Evolutionary conservation across 2,113 vertebrate species (phyloP).

Genomic region (Rhea americana): DNA sequence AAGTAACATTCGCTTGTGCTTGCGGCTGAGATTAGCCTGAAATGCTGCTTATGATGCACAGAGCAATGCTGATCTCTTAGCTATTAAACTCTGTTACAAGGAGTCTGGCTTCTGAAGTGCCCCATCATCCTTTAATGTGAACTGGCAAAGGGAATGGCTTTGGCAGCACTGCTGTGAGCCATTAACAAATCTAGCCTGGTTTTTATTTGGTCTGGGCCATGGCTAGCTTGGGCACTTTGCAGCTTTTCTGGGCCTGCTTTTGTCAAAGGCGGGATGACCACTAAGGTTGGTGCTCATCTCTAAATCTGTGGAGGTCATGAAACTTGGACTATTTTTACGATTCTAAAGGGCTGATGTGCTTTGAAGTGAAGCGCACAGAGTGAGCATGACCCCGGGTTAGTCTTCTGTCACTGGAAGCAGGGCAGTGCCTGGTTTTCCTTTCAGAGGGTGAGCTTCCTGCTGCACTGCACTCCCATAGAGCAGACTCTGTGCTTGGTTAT

Average conservation of each 20-base stretch:
- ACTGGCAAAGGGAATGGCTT: neutral
- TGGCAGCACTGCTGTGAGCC: neutral
- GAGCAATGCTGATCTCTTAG: neutral
- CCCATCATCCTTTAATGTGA: neutral
- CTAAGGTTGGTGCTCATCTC: rapidly evolving
- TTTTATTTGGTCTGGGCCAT: neutral
- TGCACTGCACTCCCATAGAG: rapidly evolving
- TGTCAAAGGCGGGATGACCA: neutral
- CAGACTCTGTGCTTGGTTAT: neutral
- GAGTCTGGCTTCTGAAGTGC: neutral
- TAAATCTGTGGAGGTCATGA: rapidly evolving
- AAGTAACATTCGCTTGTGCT: neutral
- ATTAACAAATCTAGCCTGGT: neutral
- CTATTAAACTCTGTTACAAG: neutral
- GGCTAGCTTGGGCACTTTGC: neutral
- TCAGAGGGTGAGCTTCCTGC: neutral
- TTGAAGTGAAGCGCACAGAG: neutral
- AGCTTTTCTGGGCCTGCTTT: neutral
- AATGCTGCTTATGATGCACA: neutral
- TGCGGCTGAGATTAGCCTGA: neutral
- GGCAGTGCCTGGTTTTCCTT: neutral
- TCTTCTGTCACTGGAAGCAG: neutral
- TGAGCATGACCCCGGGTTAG: neutral
- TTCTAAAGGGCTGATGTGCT: neutral
- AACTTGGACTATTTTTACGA: neutral